phyloP scores from a whole-genome alignment of 1,140 invertebrate species.

The Onthophagus taurus region DNA sequence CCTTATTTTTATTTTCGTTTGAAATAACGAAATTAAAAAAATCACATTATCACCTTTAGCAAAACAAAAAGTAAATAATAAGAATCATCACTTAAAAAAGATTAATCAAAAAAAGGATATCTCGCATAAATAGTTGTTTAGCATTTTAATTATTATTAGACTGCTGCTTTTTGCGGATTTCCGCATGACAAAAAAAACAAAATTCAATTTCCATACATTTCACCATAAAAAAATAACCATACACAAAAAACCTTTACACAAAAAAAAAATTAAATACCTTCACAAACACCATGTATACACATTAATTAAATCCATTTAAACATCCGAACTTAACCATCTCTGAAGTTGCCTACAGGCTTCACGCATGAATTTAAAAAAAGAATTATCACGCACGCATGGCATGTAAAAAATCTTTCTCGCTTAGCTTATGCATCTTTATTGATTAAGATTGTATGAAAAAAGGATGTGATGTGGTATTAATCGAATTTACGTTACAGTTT shows the following conservation, averaged over 20 bases:
- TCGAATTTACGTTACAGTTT: slow-evolving; percentile 67
- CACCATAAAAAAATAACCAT: no score
- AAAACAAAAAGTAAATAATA: no score
- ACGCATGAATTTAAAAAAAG: no score
- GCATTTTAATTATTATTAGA: no score
- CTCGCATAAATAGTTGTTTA: no score
- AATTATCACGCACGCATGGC: slow-evolving; percentile 19
- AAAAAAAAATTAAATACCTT: no score
- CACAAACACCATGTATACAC: slow-evolving; percentile 24
- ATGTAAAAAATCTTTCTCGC: slow-evolving; percentile 19
- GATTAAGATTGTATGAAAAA: slow-evolving; percentile 4
- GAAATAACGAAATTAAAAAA: no score
- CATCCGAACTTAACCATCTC: slow-evolving; percentile 40
- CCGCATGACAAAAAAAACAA: slow-evolving; percentile 33
- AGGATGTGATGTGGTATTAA: not conserved
- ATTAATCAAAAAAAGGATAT: no score
- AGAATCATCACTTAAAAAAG: no score
- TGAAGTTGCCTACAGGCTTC: slow-evolving; percentile 41
- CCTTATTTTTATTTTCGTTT: slow-evolving; percentile 14
- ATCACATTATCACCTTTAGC: no score
- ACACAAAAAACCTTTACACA: no score
- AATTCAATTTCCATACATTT: no score
- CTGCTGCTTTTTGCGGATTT: slow-evolving; percentile 26
- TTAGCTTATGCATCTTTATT: slow-evolving; percentile 15
- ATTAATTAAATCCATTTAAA: slow-evolving; percentile 29